These are phyloP conservation scores for Myioborus melanocephalus DNA, from an alignment of 2,797 vertebrate genomes.

Conservation along the genomic window DNA sequence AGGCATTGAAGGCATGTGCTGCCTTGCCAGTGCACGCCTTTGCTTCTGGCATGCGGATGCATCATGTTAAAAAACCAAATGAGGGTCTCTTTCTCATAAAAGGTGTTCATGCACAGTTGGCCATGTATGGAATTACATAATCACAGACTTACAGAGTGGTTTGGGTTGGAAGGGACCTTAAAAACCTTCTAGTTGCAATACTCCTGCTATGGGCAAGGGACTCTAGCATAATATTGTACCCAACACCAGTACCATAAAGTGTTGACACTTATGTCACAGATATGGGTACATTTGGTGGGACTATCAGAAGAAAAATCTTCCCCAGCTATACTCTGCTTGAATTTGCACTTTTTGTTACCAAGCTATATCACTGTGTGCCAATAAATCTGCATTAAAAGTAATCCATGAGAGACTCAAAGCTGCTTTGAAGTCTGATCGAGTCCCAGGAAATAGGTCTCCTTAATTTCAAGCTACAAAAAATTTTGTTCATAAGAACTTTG, in stretches of 20 bases:
- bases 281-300: not conserved
- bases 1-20: not conserved
- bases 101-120: fast-evolving
- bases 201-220: not conserved
- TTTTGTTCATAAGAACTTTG: not conserved
- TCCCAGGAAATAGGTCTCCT: not conserved
- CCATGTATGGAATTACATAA: not conserved
- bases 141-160: not conserved
- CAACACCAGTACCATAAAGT: fast-evolving
- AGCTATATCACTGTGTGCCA: fast-evolving
- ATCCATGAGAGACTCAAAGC: not conserved
- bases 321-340: not conserved
- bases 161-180: not conserved
- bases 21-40: fast-evolving
- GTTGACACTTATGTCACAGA: not conserved
- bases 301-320: not conserved
- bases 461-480: not conserved
- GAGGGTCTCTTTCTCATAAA: fast-evolving
- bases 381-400: not conserved
- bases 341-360: not conserved
- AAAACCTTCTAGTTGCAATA: not conserved
- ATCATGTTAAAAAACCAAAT: not conserved
- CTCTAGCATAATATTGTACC: not conserved
- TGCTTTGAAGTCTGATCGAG: not conserved
- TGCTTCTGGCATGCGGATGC: fast-evolving